A percentile compares a stretch with the other conserved stretches of the same genome.
Evolutionary conservation across 2,113 vertebrate species (phyloP).

Genomic region (Prietella phreatophila): DNA sequence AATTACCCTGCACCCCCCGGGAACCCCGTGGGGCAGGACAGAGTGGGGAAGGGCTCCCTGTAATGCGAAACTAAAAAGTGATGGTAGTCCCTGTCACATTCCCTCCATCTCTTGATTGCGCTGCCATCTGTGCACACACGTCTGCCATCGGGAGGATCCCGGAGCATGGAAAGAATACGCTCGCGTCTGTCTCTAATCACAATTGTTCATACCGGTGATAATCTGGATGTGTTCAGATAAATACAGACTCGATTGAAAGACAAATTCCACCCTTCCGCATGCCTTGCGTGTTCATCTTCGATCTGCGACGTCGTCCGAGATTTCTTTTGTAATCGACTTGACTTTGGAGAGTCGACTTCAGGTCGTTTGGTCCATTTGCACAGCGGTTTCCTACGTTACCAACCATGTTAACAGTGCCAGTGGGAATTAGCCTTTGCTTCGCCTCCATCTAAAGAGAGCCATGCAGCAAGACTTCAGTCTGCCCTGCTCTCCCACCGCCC

Average conservation of each 20-base stretch:
- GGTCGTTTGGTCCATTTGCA: neutral
- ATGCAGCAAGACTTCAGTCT: neutral
- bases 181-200: neutral
- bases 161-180: neutral
- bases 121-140: constrained; percentile 4
- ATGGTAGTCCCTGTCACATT: constrained; percentile 12
- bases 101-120: constrained; percentile 4
- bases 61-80: constrained; percentile 23
- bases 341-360: neutral
- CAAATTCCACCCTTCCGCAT: neutral
- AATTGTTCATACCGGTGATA: neutral
- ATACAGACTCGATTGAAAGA: neutral
- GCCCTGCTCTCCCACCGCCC: neutral
- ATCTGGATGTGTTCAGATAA: neutral
- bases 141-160: constrained; percentile 18
- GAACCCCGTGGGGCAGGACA: constrained; percentile 36
- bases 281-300: neutral
- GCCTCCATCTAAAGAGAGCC: neutral
- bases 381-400: neutral
- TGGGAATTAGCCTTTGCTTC: neutral
- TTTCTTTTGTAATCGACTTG: too few species aligned
- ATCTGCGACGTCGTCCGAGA: neutral
- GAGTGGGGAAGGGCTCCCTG: constrained; percentile 13
- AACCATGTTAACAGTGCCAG: neutral
- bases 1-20: constrained; percentile 49